Evolutionary conservation across 92 coral and sea anemone genomes (phyloP), one percentile per base, ranked within the genome.

Genomic region (Paragorgia papillata): DNA sequence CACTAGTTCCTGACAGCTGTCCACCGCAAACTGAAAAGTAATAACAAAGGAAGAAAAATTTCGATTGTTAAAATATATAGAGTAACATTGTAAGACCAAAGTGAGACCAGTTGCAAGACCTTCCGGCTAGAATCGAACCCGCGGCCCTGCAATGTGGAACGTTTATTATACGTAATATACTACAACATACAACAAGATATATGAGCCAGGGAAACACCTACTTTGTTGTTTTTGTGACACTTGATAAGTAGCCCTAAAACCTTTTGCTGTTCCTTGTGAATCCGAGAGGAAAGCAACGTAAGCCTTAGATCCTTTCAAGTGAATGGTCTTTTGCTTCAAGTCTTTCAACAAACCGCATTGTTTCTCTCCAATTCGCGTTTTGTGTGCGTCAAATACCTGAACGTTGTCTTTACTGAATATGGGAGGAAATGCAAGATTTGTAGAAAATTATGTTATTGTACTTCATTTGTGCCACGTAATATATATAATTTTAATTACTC

Each of bases 11-110:
- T 40, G 87, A 57, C 27, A 83, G 40, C 68, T 75, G 83, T 18
- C 87, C 87, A 25, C 87, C 87, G 21, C 87, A 83, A 56, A 40
- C 87, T 83, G 57, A 5, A 24, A 34, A 26, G 49, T 57, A 66
- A 7, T 17, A 20, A 75, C n/a, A 6, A 30, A 25, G 55, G 37
- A 24, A 39, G 12, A 5, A 0, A 7, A 39, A 26, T 13, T 34
- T 62, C 3, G n/a, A 37, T 37, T 37, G 6, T 37, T 12, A 37
- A 37, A 5, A 5, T 37, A 12, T 37, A 37, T 37, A 4, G 9
- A 20, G 2, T 19, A 56, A 15, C 62, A 57, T 1, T 22, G 1
- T 30, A 17, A 2, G 25, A 9, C 25, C 24, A n/a, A n/a, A n/a
- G n/a, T n/a, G n/a, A n/a, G n/a, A n/a, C n/a, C n/a, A n/a, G n/a